These are phyloP conservation scores for Camponotus vicinus DNA, from an alignment of 1,140 invertebrate genomes.

Conservation along the genomic window DNA sequence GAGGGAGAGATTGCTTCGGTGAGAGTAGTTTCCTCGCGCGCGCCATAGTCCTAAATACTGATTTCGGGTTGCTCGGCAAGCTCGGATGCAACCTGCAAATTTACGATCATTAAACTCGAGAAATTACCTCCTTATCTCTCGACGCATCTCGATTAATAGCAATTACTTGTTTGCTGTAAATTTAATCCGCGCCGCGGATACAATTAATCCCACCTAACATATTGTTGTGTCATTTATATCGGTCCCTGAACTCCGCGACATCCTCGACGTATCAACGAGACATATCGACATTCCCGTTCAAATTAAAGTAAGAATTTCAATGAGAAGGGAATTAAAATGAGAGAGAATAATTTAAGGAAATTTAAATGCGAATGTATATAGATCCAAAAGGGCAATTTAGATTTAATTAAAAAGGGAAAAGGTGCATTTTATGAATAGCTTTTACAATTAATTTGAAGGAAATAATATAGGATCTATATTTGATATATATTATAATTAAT, in stretches of 20 bases:
- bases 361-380: neutral
- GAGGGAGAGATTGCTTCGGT: conserved; percentile 27
- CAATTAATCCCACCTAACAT: conserved; percentile 22
- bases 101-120: conserved; percentile 53
- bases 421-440: neutral
- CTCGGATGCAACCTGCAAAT: conserved; percentile 34
- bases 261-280: neutral
- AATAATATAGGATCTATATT: neutral
- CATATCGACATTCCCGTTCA: neutral
- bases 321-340: neutral
- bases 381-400: neutral
- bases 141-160: conserved; percentile 54
- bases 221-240: conserved; percentile 49
- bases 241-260: neutral
- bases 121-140: conserved; percentile 56
- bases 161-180: conserved; percentile 50
- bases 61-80: conserved; percentile 11
- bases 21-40: conserved; percentile 40
- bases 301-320: neutral
- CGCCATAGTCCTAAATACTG: conserved; percentile 53
- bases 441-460: neutral
- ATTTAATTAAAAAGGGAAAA: neutral
- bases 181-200: conserved; percentile 28
- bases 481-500: neutral
- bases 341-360: too few relatives aligned